Evolutionary conservation across 2,888 invertebrate species (phyloP).

Genomic region (Dasypolia templi): DNA sequence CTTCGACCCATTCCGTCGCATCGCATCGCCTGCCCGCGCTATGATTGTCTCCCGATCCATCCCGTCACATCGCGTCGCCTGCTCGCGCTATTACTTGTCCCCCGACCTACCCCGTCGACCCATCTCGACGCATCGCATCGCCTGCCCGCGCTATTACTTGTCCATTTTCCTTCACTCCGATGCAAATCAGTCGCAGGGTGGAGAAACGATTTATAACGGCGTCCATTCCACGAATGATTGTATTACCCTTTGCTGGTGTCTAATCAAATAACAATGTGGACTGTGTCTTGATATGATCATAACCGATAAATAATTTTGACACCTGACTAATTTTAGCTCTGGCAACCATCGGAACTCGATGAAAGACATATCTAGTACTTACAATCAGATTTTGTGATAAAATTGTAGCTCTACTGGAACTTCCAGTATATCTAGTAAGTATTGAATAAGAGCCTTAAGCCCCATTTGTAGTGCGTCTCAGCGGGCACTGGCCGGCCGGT

Average conservation of each 20-base stretch:
- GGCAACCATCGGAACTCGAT: conserved; percentile 41
- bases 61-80: no score
- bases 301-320: conserved; percentile 56
- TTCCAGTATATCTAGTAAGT: not conserved
- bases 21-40: no score
- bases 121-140: no score
- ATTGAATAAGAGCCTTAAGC: no score
- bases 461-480: no score
- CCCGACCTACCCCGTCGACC: no score
- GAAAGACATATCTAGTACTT: conserved; percentile 19
- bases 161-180: conserved; percentile 26
- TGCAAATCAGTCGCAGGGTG: conserved; percentile 37
- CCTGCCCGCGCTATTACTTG: no score
- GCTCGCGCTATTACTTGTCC: no score
- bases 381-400: conserved; percentile 10
- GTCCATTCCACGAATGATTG: conserved; percentile 41
- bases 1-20: no score
- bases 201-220: conserved; percentile 51
- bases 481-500: no score
- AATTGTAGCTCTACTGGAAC: not conserved
- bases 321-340: conserved; percentile 47
- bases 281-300: conserved; percentile 56
- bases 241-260: conserved; percentile 40
- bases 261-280: conserved; percentile 55
- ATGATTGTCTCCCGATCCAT: no score